Evolutionary conservation across 1,140 invertebrate species (phyloP).

Genomic region (Homalodisca vitripennis): DNA sequence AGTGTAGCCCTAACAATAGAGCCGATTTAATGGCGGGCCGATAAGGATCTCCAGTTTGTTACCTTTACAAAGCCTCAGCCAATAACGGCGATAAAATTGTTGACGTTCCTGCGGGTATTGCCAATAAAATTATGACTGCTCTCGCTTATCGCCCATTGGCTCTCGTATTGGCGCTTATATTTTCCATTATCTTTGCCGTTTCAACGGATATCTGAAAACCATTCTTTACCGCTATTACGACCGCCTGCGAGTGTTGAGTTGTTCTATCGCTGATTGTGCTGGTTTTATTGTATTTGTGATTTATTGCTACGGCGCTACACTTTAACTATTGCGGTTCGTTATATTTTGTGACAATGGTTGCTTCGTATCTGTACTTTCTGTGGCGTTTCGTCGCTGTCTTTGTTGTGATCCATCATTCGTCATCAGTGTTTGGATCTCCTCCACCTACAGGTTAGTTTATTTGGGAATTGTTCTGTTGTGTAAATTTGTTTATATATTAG

Average conservation of each 20-base stretch:
- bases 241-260: no score
- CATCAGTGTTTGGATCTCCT: not conserved
- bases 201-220: conserved; percentile 2
- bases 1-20: not conserved
- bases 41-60: conserved; percentile 7
- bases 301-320: not conserved
- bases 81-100: conserved; percentile 17
- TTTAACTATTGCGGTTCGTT: not conserved
- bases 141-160: conserved; percentile 1
- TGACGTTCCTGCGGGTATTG: conserved; percentile 18
- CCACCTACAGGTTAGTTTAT: conserved; percentile 5
- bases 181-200: not conserved
- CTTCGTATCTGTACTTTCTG: no score
- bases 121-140: conserved; percentile 20
- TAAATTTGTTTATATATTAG: no score
- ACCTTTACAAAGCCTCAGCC: not conserved
- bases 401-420: not conserved
- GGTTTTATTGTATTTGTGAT: not conserved
- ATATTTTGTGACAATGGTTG: no score
- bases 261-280: not conserved
- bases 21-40: conserved; percentile 6
- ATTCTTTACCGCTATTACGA: not conserved
- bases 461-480: no score
- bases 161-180: not conserved
- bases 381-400: not conserved